These are phyloP conservation scores for Hirtodrosophila cameraria DNA, from an alignment of 2,888 invertebrate species.

Conservation along the genomic window DNA sequence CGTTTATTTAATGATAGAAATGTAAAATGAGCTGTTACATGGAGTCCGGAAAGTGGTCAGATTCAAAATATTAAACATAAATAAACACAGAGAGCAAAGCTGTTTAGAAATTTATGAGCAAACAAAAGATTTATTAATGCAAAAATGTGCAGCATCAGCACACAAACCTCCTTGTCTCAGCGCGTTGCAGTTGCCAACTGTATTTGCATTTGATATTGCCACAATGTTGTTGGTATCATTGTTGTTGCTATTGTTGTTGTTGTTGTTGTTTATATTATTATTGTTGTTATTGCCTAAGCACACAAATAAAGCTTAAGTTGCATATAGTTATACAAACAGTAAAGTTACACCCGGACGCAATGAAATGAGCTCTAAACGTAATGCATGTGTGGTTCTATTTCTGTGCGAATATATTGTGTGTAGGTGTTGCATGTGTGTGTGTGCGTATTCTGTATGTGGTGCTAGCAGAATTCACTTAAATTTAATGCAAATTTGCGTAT, in stretches of 20 bases:
- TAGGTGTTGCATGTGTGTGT: neutral
- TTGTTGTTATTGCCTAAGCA: constrained; percentile 30
- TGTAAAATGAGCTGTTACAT: neutral
- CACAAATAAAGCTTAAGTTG: constrained; percentile 69
- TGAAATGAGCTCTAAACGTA: neutral
- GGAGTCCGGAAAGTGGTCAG: neutral
- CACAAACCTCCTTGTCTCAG: constrained; percentile 32
- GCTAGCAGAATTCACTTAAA: constrained; percentile 32
- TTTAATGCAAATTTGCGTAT: constrained; percentile 46
- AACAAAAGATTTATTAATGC: constrained; percentile 76
- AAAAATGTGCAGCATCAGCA: constrained; percentile 69
- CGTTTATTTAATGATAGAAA: no score
- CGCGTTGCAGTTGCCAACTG: constrained; percentile 25
- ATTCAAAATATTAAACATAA: constrained; percentile 23
- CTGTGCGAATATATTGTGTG: no score
- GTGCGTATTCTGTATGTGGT: neutral
- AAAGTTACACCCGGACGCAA: constrained; percentile 16
- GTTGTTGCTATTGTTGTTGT: constrained; percentile 34
- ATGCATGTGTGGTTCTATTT: no score
- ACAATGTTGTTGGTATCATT: constrained; percentile 28
- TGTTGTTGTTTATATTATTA: no score
- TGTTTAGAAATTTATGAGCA: constrained; percentile 67
- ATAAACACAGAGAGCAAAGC: constrained; percentile 29
- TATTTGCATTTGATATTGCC: constrained; percentile 39
- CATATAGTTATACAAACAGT: constrained; percentile 39